Evolutionary conservation across 2,113 vertebrate species (phyloP), one percentile per base, ranked within the genome.

Genomic region (Riparia riparia): DNA sequence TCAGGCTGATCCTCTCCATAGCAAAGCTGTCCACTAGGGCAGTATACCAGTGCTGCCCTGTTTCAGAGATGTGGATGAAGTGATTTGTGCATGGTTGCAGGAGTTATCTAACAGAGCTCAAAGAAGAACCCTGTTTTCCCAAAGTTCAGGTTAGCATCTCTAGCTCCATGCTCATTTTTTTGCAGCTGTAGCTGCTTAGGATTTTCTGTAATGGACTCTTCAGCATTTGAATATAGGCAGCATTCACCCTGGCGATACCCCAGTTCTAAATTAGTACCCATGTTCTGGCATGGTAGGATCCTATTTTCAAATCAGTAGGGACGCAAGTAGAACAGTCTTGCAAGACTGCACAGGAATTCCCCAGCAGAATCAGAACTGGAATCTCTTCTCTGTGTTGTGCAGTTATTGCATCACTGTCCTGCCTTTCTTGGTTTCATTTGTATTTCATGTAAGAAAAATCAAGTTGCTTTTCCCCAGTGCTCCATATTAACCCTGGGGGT

Each of bases 361-460:
- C 17, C 22, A 82, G 44, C 6, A 34, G 34, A 17, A 7, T 87
- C 72, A 58, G 73, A 90, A 71, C 28, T 24, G 76, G 56, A 84
- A 66, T n/a, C 3, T 41, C 22, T 65, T 51, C 37, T 70, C 44
- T 45, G 34, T 77, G 21, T n/a, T 87, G 42, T 4, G 12, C 17
- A 0, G 1, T 78, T 78, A 22, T 15, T 3, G 2, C 26, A 21
- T 68, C 51, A 17, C 16, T 1, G 1, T 61, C 32, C 20, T 58
- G 49, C 41, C 37, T 89, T 79, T 70, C 29, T 72, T 71, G 7
- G 9, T 42, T 83, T 82, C 16, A n/a, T 51, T 79, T 82, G 17
- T 37, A 19, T 61, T 81, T 89, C 17, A 28, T 3, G 0, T 51
- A 18, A 54, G 49, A 76, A 63, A 82, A 60, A n/a, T 29, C 16